These are phyloP conservation scores for Astreopora myriophthalma DNA, from an alignment of 64 coral and sea anemone species.

Conservation along the genomic window DNA sequence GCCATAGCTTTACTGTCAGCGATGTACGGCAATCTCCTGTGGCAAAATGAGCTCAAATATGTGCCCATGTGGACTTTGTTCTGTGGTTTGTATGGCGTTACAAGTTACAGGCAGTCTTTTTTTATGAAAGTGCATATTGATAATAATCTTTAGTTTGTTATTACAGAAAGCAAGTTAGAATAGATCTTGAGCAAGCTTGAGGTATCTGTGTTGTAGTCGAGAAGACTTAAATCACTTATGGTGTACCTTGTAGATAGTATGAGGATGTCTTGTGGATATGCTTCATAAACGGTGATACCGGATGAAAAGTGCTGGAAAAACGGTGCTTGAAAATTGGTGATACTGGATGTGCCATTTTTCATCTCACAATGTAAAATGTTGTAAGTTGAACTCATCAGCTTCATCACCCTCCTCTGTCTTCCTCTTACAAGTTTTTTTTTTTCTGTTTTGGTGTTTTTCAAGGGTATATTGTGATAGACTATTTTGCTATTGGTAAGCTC, in stretches of 20 bases:
- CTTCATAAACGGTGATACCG: too few relatives aligned
- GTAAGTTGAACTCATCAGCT: too few relatives aligned
- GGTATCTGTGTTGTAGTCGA: background rate
- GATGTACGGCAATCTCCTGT: background rate
- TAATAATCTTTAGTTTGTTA: constrained; percentile 20
- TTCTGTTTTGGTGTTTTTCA: too few relatives aligned
- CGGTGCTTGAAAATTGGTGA: too few relatives aligned
- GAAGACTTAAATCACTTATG: background rate
- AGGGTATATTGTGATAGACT: too few relatives aligned
- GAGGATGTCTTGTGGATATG: background rate
- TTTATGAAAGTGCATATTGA: constrained; percentile 20
- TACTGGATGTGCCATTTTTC: too few relatives aligned
- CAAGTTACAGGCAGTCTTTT: constrained; percentile 37
- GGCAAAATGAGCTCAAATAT: background rate
- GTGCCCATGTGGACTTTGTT: background rate
- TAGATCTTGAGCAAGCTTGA: background rate
- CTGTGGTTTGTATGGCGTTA: constrained; percentile 40
- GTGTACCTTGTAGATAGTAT: constrained; percentile 12
- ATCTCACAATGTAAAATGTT: too few relatives aligned
- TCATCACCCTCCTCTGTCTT: too few relatives aligned
- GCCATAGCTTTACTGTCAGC: background rate
- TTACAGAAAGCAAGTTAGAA: background rate
- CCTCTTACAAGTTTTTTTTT: too few relatives aligned
- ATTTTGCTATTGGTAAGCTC: too few relatives aligned
- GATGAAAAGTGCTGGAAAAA: background rate